These are phyloP conservation scores for Epirrita christyi DNA, from an alignment of 2,888 invertebrate genomes.

Conservation along the genomic window DNA sequence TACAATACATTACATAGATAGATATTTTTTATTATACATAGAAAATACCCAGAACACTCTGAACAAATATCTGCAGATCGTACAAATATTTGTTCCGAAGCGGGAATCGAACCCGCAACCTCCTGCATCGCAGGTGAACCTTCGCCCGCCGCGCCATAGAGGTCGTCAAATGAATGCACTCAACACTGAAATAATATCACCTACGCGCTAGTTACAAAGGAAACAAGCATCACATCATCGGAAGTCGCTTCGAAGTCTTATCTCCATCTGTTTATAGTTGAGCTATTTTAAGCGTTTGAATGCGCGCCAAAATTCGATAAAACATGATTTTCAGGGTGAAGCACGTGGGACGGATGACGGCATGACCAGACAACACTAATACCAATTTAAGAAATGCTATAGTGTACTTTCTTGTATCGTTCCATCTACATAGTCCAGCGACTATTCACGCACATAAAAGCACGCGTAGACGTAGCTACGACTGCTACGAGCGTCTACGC, in stretches of 20 bases:
- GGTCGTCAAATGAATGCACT: too few relatives aligned
- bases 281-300: constrained; percentile 57
- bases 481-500: too few relatives aligned
- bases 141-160: too few relatives aligned
- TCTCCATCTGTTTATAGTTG: constrained; percentile 56
- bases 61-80: too few relatives aligned
- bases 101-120: too few relatives aligned
- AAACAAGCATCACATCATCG: constrained; percentile 46
- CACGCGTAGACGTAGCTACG: too few relatives aligned
- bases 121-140: too few relatives aligned
- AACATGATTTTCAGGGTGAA: constrained; percentile 65
- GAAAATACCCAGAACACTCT: too few relatives aligned
- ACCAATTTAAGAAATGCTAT: constrained; percentile 51
- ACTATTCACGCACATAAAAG: too few relatives aligned
- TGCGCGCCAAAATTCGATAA: constrained; percentile 70
- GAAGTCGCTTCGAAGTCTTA: constrained; percentile 56
- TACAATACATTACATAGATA: too few relatives aligned
- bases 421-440: not conserved
- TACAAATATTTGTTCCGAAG: too few relatives aligned
- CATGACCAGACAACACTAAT: constrained; percentile 52
- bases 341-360: constrained; percentile 63
- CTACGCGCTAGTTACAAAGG: constrained; percentile 37
- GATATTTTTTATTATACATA: too few relatives aligned
- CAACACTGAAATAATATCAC: constrained; percentile 1
- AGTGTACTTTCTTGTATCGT: constrained; percentile 2